Percentiles rank a stretch among this genome's conserved stretches.
Evolutionary conservation across 2,888 invertebrate genomes (phyloP).

Genomic region (Ormyrus nitidulus): DNA sequence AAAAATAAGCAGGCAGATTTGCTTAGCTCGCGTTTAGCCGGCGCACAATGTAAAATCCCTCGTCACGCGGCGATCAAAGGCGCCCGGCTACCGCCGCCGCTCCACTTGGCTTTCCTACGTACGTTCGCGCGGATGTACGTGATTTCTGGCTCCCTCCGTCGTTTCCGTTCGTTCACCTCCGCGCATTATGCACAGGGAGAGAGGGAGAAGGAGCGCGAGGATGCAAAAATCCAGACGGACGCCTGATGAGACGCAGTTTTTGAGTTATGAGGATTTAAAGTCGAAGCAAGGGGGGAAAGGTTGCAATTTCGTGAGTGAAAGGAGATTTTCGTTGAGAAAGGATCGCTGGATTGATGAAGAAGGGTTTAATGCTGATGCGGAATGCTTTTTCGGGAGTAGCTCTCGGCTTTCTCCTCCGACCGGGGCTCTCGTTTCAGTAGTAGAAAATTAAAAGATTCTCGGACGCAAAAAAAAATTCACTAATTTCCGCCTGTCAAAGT

Average conservation of each 20-base stretch:
- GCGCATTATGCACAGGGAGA: background rate
- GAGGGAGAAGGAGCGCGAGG: too few species aligned
- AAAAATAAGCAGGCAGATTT: too few species aligned
- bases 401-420: background rate
- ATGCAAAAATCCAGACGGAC: constrained; percentile 12
- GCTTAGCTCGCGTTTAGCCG: background rate
- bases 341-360: background rate
- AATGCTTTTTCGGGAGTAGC: too few species aligned
- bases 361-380: too few species aligned
- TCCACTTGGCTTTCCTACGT: background rate
- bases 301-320: too few species aligned
- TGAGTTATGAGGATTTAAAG: constrained; percentile 20
- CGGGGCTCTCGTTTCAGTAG: too few species aligned
- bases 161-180: constrained; percentile 50
- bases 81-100: constrained; percentile 62
- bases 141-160: constrained; percentile 24
- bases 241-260: too few species aligned
- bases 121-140: background rate
- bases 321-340: too few species aligned
- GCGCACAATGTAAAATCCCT: constrained; percentile 66
- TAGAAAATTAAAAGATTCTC: too few species aligned
- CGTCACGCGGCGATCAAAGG: constrained; percentile 71
- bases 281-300: background rate
- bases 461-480: too few species aligned
- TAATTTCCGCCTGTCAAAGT: too few species aligned